Base-by-base conservation (phyloP, 2,113 vertebrate genomes). In the Gasterosteus nipponicus region DNA sequence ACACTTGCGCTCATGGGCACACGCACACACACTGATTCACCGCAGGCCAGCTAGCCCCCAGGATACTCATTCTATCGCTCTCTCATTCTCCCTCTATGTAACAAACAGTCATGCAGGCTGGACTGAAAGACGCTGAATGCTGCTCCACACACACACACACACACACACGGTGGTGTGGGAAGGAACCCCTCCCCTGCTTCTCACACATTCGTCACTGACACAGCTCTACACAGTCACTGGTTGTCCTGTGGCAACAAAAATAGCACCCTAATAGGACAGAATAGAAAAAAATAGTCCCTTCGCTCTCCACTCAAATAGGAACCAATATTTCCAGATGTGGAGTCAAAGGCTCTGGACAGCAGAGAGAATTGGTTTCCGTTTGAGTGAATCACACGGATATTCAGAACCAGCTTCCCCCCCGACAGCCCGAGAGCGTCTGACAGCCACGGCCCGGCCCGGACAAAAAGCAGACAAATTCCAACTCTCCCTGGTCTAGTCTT, bases 191-290 rank as follows among this genome's bases (percentile, higher is more conserved):
- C 85, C 89, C 75, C 62, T 65, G 86, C 80, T 90, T 81, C 77
- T 89, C 89, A 87, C 87, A 92, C 87, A 92, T 90, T 89, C 65
- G 89, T 92, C 89, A 91, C 81, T 93, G 87, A 89, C 89, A 91
- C 72, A 76, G 71, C 86, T 85, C 61, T 71, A 89, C 90, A 86
- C 87, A 87, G 86, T 87, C 86, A 72, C 87, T 26, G 86, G 80
- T 85, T 89, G 83, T 93, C 84, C 91, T 90, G 85, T 86, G 76
- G 84, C 85, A 89, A 86, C 89, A 82, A 84, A 90, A 91, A 91
- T 89, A 93, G 83, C 75, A 85, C 72, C 80, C 70, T 89, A 82
- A 91, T 88, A 88, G 75, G 82, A 84, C 9, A 18, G 69, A 74
- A 84, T 53, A 26, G 79, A 81, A 87, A 81, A 68, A 85, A 78